Evolutionary conservation across 2,113 vertebrate genomes (phyloP).

Genomic region (Ia io): DNA sequence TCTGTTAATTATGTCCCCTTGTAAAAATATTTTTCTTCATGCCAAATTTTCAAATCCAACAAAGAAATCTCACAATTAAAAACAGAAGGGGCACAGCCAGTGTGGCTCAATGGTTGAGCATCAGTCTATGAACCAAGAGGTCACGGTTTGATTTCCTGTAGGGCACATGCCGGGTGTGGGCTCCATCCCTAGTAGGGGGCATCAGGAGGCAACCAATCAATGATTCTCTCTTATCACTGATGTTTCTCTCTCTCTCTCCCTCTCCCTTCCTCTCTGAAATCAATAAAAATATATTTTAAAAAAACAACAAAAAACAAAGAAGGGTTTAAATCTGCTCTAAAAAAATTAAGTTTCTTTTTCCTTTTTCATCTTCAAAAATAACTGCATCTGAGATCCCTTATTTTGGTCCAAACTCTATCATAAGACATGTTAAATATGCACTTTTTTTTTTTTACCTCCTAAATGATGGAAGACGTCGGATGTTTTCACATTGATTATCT

Average conservation of each 20-base stretch:
- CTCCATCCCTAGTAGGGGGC: neutral
- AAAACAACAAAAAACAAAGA: neutral
- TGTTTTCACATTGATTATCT: conserved; percentile 86
- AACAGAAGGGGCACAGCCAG: neutral
- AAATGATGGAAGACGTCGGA: conserved; percentile 92
- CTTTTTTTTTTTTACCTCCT: conserved; percentile 85
- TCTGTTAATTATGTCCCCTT: neutral
- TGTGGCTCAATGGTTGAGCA: neutral
- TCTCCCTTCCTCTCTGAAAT: neutral
- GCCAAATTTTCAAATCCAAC: conserved; percentile 4
- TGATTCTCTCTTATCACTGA: neutral
- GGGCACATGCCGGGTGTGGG: neutral
- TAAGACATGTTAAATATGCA: neutral
- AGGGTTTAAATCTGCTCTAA: neutral
- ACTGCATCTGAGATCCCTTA: neutral
- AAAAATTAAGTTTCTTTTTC: neutral
- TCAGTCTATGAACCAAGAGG: neutral
- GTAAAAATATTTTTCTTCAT: conserved; percentile 41
- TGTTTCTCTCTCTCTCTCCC: neutral
- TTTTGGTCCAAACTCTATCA: neutral
- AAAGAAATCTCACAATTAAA: conserved; percentile 40
- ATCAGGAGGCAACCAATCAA: neutral
- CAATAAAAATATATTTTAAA: neutral
- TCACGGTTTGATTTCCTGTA: neutral
- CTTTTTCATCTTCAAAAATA: conserved; percentile 23